Base-by-base conservation (phyloP, 1,140 invertebrate species). In the Odontomachus brunneus region DNA sequence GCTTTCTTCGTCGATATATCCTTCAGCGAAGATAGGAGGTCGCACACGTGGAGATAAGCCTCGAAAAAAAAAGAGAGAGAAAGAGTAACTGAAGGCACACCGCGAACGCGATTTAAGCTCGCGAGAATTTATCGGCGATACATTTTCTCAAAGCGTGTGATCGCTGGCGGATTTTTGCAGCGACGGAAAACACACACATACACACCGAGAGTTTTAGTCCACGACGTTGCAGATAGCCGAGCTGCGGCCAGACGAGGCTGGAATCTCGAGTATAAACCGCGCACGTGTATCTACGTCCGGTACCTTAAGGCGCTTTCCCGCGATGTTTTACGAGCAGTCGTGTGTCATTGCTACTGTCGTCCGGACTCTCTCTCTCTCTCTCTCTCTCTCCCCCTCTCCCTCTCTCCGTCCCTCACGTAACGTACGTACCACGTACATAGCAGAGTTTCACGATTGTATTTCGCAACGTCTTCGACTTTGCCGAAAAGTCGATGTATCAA, bases 281-380 rank as follows among this genome's bases (percentile, higher is more conserved):
- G 33, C 53, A 84, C 59, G 71, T 84, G 60, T 73, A 62, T 24
- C 71, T 73, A 78, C 66, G 57, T 72, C 66, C 57, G 75, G 57
- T 62, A 65, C 69, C 80, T 85, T 75, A 75, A 89, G 83, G 65
- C 74, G 87, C 57, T 88, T 89, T 86, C 81, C 69, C 57, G 63
- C 83, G 80, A 63, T 89, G 85, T 88, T 89, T 89, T 89, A 89
- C 83, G 88, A 89, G 80, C 83, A 78, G 74, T 65, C 85, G 85
- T 89, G 85, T 80, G 88, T 89, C 88, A 89, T 89, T 80, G 85
- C 85, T 84, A 87, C 88, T 26, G 67, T 84, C 78, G 48, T 22
- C 17, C 44, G 14, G 33, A 24, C 57, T 48, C n/a, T 69, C 59
- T 60, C 57, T 65, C 71, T n/a, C 49, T 75, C 55, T 38, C 62